Evolutionary conservation across 2,113 vertebrate genomes (phyloP).

Genomic region (Anas platyrhynchos): DNA sequence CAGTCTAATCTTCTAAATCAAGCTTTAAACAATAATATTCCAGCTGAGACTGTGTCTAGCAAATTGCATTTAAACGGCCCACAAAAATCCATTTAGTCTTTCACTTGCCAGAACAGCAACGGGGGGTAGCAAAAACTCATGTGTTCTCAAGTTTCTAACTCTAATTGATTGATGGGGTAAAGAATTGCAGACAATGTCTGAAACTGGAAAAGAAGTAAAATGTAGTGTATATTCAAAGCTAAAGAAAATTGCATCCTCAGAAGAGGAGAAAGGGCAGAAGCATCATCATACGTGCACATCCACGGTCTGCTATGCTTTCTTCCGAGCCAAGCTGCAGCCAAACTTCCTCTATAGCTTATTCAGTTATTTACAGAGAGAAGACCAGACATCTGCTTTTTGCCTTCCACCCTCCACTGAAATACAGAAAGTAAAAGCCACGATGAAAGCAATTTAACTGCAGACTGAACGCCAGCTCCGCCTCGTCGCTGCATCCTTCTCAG

Average conservation of each 20-base stretch:
- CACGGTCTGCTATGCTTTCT: background rate
- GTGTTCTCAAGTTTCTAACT: background rate
- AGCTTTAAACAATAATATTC: slow-evolving; percentile 41
- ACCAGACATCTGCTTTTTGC: background rate
- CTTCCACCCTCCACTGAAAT: background rate
- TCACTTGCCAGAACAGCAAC: slow-evolving; percentile 26
- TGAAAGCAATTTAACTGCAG: background rate
- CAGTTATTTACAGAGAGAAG: background rate
- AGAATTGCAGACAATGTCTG: background rate
- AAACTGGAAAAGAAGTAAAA: background rate
- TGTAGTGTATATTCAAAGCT: background rate
- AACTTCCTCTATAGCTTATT: background rate
- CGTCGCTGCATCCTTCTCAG: background rate
- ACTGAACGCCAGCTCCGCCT: background rate
- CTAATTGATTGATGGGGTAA: slow-evolving; percentile 21
- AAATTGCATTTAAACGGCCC: slow-evolving; percentile 42
- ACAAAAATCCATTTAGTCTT: slow-evolving; percentile 51
- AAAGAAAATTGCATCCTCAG: background rate
- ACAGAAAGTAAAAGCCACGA: background rate
- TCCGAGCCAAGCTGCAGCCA: background rate
- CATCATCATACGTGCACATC: background rate
- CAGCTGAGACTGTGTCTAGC: slow-evolving; percentile 24
- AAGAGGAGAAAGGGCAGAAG: background rate
- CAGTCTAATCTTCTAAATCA: slow-evolving; percentile 14
- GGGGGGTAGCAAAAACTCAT: slow-evolving; percentile 19